A percentile compares a stretch with the other conserved stretches of the same genome.
These are phyloP conservation scores for Zeus faber DNA, from an alignment of 2,113 vertebrate species.

Conservation along the genomic window DNA sequence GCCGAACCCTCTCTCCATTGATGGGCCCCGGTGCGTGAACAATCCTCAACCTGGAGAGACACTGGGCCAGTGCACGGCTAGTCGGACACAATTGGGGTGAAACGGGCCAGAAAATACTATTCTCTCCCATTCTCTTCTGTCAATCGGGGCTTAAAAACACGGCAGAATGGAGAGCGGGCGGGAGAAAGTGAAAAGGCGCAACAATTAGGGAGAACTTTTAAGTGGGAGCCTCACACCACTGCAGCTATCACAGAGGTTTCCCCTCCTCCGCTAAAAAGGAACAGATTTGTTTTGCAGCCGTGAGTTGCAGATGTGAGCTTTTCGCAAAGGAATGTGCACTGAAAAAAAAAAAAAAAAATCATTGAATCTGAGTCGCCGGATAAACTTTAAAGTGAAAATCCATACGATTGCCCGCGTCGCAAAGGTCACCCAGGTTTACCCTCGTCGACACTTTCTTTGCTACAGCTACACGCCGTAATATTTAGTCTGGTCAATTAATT, in stretches of 20 bases:
- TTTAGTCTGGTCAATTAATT: too few relatives aligned
- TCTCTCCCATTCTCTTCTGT: constrained; percentile 67
- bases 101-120: constrained; percentile 83
- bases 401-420: too few relatives aligned
- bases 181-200: constrained; percentile 7
- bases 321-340: constrained; percentile 51
- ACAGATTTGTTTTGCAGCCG: constrained; percentile 51
- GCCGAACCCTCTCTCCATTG: constrained; percentile 67
- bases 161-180: constrained; percentile 44
- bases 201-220: constrained; percentile 47
- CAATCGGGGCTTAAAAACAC: constrained; percentile 62
- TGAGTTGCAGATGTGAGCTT: constrained; percentile 63
- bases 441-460: too few relatives aligned
- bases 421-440: too few relatives aligned
- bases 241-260: constrained; percentile 33
- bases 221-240: constrained; percentile 29
- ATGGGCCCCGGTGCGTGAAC: constrained; percentile 72
- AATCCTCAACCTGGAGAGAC: constrained; percentile 64
- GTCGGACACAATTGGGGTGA: constrained; percentile 76
- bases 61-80: constrained; percentile 68
- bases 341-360: too few relatives aligned
- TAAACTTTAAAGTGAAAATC: too few relatives aligned
- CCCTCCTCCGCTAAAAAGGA: constrained; percentile 30
- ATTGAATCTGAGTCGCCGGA: too few relatives aligned
- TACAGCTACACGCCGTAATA: too few relatives aligned